Base-by-base conservation (phyloP, 1,140 invertebrate species). In the Solenopsis fugax region DNA sequence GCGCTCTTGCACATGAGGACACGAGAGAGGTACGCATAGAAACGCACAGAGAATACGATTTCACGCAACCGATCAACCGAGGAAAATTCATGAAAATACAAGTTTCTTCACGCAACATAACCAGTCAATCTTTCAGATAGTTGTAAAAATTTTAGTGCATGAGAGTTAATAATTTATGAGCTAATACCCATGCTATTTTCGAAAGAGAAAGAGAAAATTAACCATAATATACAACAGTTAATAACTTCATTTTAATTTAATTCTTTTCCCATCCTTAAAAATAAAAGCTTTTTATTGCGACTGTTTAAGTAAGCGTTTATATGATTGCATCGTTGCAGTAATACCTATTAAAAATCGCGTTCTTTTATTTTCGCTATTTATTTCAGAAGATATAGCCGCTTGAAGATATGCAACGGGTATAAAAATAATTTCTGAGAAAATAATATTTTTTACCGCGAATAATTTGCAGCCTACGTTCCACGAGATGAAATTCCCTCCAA, bases 31-130 rank as follows among this genome's bases (percentile, higher is more conserved):
- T 41, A 65, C 64, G 37, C 50, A 41, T 52, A 77, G 34, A 71
- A 18, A 69, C 34, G 34, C 71, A 73, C 65, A 54, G 73, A 78
- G 65, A 56, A 72, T 2, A 12, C 45, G 54, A 56, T 88, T 88
- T 76, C 41, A 60, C 37, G 62, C 37, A 48, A 56, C 34, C 24
- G 12, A 21, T 76, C 5, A 24, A 48, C 18, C 7, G 48, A 78
- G 12, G 60, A 54, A 85, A 62, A 85, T 52, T 76, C 50, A 56
- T 56, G 52, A 54, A 52, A 18, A 76, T 76, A 24, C 13, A 24
- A 48, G 9, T 52, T 48, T 54, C 18, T 52, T 72, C 48, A 21
- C 21, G 56, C 56, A 50, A 48, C 7, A 56, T 29, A 78, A 62
- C 16, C 29, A 37, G 52, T 60, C 4, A 29, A 29, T 29, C 29